A percentile compares a stretch with the other conserved stretches of the same genome.
phyloP scores from a whole-genome alignment of 2,797 vertebrate species.

The Girardinus metallicus region DNA sequence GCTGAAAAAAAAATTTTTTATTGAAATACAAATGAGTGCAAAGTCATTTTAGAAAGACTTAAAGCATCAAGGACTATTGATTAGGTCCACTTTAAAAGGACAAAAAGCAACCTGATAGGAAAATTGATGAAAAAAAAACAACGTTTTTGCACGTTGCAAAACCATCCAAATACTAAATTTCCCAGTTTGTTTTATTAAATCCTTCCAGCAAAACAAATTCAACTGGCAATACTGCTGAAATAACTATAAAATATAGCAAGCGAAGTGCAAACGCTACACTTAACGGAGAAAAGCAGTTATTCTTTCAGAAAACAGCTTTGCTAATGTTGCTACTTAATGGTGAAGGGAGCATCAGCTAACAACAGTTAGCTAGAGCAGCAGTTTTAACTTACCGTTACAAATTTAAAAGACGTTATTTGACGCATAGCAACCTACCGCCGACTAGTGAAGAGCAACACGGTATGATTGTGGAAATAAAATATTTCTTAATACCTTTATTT shows the following conservation, averaged over 20 bases:
- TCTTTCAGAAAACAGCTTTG: background rate
- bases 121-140: background rate
- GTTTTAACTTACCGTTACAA: background rate
- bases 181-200: background rate
- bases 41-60: background rate
- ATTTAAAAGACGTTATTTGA: background rate
- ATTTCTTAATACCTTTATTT: slow-evolving; percentile 12
- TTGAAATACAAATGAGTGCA: background rate
- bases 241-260: background rate
- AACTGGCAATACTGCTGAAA: background rate
- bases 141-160: background rate
- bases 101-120: background rate
- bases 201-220: background rate
- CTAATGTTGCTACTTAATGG: slow-evolving; percentile 24
- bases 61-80: background rate
- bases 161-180: background rate
- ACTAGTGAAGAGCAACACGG: background rate
- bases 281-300: background rate
- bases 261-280: background rate
- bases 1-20: background rate
- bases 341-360: slow-evolving; percentile 41
- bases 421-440: slow-evolving; percentile 30
- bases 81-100: background rate
- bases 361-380: slow-evolving; percentile 36
- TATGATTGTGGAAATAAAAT: background rate